A percentile compares a stretch with the other conserved stretches of the same genome.
Evolutionary conservation across 2,113 vertebrate species (phyloP).

Genomic region (Perca fluviatilis): DNA sequence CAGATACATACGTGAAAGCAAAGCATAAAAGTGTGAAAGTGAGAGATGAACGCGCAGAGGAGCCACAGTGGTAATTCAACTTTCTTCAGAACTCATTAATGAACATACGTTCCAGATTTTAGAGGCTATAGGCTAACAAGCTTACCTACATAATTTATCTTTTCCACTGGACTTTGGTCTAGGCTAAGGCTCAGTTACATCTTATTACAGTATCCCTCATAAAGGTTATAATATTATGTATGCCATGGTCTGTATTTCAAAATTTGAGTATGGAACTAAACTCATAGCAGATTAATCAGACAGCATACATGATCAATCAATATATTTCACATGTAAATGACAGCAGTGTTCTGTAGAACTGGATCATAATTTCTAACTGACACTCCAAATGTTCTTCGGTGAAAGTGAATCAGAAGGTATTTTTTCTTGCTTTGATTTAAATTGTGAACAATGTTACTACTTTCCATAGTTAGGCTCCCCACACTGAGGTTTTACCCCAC

Average conservation of each 20-base stretch:
- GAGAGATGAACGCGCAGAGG: not conserved
- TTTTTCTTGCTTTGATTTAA: not conserved
- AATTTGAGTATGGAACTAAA: not conserved
- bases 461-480: too few species aligned
- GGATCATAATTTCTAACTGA: not conserved
- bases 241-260: not conserved
- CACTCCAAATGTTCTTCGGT: not conserved
- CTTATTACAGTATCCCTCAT: not conserved
- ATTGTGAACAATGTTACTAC: not conserved
- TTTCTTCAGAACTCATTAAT: not conserved
- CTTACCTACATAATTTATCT: not conserved
- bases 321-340: not conserved
- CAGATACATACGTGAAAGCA: not conserved
- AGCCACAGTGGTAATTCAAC: not conserved
- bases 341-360: not conserved
- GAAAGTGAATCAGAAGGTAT: not conserved
- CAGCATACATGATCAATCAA: not conserved
- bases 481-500: too few species aligned
- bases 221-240: not conserved
- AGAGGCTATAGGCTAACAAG: not conserved
- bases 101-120: not conserved
- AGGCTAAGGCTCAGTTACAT: not conserved
- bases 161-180: not conserved
- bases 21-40: too few species aligned
- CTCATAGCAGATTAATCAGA: not conserved